A percentile compares a stretch with the other conserved stretches of the same genome.
Evolutionary conservation across 2,888 invertebrate species (phyloP).

Genomic region (Cynaeus angustus): DNA sequence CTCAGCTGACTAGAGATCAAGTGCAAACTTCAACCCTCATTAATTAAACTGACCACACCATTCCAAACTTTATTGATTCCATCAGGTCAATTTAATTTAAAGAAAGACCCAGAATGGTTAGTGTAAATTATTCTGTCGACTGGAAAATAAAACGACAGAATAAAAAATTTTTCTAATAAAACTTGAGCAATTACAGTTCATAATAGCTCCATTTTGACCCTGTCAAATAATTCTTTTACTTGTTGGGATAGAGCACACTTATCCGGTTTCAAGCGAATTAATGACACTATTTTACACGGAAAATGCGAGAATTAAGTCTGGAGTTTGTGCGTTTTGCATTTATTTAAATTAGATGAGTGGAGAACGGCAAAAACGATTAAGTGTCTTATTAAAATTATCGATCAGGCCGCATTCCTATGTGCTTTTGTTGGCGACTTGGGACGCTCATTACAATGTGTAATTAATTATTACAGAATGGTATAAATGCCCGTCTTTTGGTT

Average conservation of each 20-base stretch:
- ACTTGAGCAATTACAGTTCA: slow-evolving; percentile 17
- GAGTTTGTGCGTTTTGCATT: slow-evolving; percentile 9
- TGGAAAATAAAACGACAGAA: slow-evolving; percentile 7
- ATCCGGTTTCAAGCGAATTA: slow-evolving; percentile 15
- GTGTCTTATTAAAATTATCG: slow-evolving; percentile 17
- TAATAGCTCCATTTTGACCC: slow-evolving; percentile 19
- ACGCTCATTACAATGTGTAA: no score
- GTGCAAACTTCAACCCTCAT: slow-evolving; percentile 42
- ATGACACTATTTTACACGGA: slow-evolving; percentile 1
- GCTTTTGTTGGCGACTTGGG: no score
- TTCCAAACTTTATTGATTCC: slow-evolving; percentile 39
- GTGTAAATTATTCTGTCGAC: slow-evolving; percentile 17
- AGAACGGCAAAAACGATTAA: slow-evolving; percentile 16
- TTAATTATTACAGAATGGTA: no score
- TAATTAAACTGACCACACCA: slow-evolving; percentile 43
- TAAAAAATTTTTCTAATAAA: slow-evolving; percentile 12
- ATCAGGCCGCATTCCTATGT: not conserved
- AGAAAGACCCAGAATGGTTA: no score
- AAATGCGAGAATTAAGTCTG: slow-evolving; percentile 9
- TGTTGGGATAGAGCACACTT: slow-evolving; percentile 8
- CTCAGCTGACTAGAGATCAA: slow-evolving; percentile 37
- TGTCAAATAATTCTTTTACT: slow-evolving; percentile 25
- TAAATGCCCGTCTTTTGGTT: no score
- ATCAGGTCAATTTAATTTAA: slow-evolving; percentile 35
- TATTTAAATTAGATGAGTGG: slow-evolving; percentile 15